These are phyloP conservation scores for Cordilura impudica DNA, from an alignment of 2,888 invertebrate genomes.

Conservation along the genomic window DNA sequence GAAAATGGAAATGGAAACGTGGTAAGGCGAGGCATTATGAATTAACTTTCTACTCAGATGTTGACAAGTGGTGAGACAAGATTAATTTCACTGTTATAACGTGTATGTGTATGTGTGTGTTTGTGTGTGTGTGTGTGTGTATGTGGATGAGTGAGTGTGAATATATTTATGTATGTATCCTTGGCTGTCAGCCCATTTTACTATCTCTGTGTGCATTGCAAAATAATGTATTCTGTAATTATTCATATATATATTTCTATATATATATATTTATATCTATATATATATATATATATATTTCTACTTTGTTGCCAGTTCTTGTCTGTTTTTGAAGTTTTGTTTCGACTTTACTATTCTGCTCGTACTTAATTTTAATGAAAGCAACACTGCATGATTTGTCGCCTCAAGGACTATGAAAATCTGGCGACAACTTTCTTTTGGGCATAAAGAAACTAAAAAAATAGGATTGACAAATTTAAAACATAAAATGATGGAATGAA, in stretches of 20 bases:
- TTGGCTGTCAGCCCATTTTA: constrained; percentile 53
- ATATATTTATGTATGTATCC: not conserved
- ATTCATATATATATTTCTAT: not conserved
- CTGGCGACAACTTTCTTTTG: constrained; percentile 56
- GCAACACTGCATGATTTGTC: constrained; percentile 57
- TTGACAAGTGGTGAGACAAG: not conserved
- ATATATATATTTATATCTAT: constrained; percentile 6
- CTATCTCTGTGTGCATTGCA: not conserved
- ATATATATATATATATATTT: not conserved
- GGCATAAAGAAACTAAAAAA: constrained; percentile 27
- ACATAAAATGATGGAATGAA: not conserved
- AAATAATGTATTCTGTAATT: not conserved
- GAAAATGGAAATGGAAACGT: too few species aligned
- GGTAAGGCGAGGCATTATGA: not conserved
- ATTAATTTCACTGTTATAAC: not conserved
- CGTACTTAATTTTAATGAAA: constrained; percentile 49
- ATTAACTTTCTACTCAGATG: not conserved
- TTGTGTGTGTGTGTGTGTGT: not conserved
- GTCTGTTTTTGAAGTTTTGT: constrained; percentile 33
- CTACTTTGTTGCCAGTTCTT: constrained; percentile 23
- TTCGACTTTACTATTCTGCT: constrained; percentile 43
- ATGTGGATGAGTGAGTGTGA: not conserved
- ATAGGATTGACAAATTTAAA: not conserved
- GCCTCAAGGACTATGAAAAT: constrained; percentile 46
- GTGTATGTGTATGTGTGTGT: not conserved